Percentiles rank a stretch among this genome's conserved stretches.
Evolutionary conservation across 2,113 vertebrate species (phyloP).

Genomic region (Cryptoleucopteryx plumbea): DNA sequence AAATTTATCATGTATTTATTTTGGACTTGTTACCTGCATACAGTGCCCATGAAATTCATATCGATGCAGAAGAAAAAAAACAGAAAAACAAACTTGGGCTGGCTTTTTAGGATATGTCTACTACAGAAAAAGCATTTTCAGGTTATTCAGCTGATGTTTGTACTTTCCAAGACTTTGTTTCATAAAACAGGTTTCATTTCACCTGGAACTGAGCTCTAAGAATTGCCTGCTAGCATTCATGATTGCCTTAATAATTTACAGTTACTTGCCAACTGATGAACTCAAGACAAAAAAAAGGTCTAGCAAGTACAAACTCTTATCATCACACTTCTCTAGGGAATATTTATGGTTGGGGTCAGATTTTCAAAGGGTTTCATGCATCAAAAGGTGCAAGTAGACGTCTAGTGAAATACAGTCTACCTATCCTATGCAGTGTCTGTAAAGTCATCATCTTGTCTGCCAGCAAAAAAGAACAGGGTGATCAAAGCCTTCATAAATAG

Average conservation of each 20-base stretch:
- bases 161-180: not conserved
- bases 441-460: not conserved
- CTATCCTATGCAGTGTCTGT: fast-evolving
- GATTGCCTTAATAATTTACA: not conserved
- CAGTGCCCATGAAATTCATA: not conserved
- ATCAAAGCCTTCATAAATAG: not conserved
- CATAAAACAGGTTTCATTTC: not conserved
- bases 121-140: not conserved
- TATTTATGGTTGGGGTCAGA: not conserved
- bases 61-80: not conserved
- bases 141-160: not conserved
- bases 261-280: not conserved
- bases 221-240: not conserved
- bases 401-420: not conserved
- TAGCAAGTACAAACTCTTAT: not conserved
- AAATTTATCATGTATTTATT: not conserved
- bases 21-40: not conserved
- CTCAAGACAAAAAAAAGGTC: not conserved
- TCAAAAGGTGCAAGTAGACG: not conserved
- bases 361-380: not conserved
- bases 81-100: not conserved
- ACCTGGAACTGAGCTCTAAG: not conserved
- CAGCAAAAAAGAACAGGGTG: not conserved
- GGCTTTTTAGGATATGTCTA: not conserved
- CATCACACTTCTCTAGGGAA: not conserved